Evolutionary conservation across 2,113 vertebrate species (phyloP).

Genomic region (Erythrolamprus reginae): DNA sequence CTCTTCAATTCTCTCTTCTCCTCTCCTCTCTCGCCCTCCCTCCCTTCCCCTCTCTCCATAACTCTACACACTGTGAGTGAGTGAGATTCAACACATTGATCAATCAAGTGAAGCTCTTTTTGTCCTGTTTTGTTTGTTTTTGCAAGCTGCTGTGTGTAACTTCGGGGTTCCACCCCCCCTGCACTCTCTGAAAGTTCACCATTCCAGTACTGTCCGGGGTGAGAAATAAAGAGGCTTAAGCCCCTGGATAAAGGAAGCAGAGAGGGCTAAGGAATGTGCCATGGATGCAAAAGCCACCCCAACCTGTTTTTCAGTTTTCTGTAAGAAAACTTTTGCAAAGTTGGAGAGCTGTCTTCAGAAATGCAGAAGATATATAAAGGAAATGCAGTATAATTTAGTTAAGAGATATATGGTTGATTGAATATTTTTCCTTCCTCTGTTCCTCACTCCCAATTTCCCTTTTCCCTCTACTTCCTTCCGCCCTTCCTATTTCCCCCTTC

Average conservation of each 20-base stretch:
- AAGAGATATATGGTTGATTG: not conserved
- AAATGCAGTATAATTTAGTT: not conserved
- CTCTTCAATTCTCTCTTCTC: too few species aligned
- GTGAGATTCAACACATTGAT: not conserved
- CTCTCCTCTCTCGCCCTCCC: too few species aligned
- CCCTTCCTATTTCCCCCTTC: too few species aligned
- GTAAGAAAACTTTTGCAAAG: not conserved
- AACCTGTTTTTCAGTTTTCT: not conserved
- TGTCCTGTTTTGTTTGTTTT: not conserved
- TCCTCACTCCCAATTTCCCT: too few species aligned
- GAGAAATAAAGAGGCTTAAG: not conserved
- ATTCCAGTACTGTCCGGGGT: not conserved
- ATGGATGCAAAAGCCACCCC: not conserved
- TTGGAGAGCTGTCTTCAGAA: not conserved
- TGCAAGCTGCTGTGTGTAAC: not conserved
- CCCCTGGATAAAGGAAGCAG: not conserved
- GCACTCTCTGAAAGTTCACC: not conserved
- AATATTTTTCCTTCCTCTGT: not conserved
- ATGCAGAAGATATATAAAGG: not conserved
- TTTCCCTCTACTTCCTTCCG: too few species aligned
- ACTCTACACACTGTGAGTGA: not conserved
- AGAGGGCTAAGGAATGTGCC: not conserved
- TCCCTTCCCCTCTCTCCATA: not conserved
- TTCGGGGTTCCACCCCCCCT: too few species aligned
- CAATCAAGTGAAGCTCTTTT: not conserved